These are phyloP conservation scores for Papilio glaucus DNA, from an alignment of 1,140 invertebrate genomes.

Conservation along the genomic window DNA sequence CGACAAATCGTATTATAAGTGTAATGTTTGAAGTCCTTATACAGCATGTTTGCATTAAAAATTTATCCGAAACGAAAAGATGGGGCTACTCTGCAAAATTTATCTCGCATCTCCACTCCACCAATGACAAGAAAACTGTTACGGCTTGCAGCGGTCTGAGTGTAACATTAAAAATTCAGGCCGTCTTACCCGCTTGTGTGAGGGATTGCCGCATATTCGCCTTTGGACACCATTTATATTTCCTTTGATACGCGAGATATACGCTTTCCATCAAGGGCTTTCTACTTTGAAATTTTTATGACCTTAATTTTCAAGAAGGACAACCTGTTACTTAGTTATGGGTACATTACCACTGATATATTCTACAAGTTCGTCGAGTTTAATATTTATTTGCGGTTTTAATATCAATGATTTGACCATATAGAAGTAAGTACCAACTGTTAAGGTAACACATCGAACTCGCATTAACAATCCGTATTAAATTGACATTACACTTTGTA, in stretches of 20 bases:
- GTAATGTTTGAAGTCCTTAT: slow-evolving; percentile 75
- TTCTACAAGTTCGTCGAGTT: neutral
- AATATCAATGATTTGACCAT: too few species aligned
- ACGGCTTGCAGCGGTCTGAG: slow-evolving; percentile 83
- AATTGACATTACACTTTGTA: too few species aligned
- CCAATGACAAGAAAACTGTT: slow-evolving; percentile 83
- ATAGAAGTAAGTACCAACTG: too few species aligned
- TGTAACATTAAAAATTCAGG: slow-evolving; percentile 82
- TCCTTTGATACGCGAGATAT: slow-evolving; percentile 72
- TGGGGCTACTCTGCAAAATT: slow-evolving; percentile 83
- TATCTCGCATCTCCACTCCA: slow-evolving; percentile 81
- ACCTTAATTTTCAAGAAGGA: slow-evolving; percentile 21
- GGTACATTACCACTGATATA: neutral
- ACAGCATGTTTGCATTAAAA: slow-evolving; percentile 75
- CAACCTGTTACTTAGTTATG: neutral
- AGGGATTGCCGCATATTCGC: slow-evolving; percentile 80
- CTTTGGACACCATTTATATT: slow-evolving; percentile 83
- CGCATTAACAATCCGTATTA: too few species aligned
- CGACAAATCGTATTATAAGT: slow-evolving; percentile 71
- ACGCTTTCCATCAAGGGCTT: slow-evolving; percentile 41
- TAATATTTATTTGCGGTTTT: too few species aligned
- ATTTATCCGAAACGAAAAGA: slow-evolving; percentile 82
- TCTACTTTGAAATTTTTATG: slow-evolving; percentile 31
- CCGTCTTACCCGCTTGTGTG: slow-evolving; percentile 82
- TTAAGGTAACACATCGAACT: too few species aligned